A percentile compares a stretch with the other conserved stretches of the same genome.
These are phyloP conservation scores for Centruroides vittatus DNA, from an alignment of 1,140 invertebrate genomes.

Conservation along the genomic window DNA sequence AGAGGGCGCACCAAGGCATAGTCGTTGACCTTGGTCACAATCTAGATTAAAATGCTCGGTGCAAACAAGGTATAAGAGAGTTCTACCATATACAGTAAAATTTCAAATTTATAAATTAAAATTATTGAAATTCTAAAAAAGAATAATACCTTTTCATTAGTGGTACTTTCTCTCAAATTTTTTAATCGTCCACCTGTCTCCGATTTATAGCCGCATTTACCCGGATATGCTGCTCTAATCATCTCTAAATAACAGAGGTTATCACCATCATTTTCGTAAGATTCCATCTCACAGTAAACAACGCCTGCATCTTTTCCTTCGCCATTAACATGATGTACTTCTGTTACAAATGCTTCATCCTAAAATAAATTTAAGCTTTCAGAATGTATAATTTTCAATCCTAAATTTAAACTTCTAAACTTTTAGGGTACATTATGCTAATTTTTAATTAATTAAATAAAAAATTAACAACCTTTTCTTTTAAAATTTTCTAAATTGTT, in stretches of 20 bases:
- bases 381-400: too few relatives aligned
- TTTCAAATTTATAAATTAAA: not conserved
- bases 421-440: too few relatives aligned
- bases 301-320: slow-evolving; percentile 79
- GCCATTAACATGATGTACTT: slow-evolving; percentile 80
- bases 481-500: too few relatives aligned
- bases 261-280: slow-evolving; percentile 63
- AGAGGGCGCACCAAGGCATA: too few relatives aligned
- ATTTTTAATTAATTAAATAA: too few relatives aligned
- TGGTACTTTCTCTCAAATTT: slow-evolving; percentile 65
- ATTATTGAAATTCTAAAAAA: not conserved
- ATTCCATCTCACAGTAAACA: slow-evolving; percentile 89
- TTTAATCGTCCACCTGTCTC: slow-evolving; percentile 68
- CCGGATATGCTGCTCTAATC: slow-evolving; percentile 54
- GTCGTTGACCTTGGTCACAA: too few relatives aligned
- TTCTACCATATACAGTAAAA: too few relatives aligned
- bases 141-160: slow-evolving; percentile 53
- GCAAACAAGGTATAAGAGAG: not conserved
- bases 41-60: too few relatives aligned
- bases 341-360: slow-evolving; percentile 67
- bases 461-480: too few relatives aligned
- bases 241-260: slow-evolving; percentile 43
- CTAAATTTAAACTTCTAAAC: too few relatives aligned
- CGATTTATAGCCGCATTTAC: slow-evolving; percentile 64
- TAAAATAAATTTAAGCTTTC: slow-evolving; percentile 21